Evolutionary conservation across 2,797 vertebrate species (phyloP).

Genomic region (Oryzias dopingdopingensis): DNA sequence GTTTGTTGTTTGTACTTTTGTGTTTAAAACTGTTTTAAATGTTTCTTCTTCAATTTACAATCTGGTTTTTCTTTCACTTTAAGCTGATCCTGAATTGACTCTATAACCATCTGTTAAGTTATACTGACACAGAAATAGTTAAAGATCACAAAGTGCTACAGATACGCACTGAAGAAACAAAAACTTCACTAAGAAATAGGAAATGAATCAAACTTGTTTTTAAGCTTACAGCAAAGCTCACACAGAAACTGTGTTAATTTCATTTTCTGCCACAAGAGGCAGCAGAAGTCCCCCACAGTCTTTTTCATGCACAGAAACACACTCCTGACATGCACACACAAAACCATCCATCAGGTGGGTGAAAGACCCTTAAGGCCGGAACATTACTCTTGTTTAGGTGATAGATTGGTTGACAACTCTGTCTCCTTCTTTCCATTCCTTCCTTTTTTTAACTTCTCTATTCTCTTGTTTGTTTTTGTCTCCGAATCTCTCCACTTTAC

Average conservation of each 20-base stretch:
- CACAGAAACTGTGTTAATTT: not conserved
- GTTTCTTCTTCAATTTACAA: no score
- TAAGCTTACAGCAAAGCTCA: no score
- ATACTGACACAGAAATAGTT: no score
- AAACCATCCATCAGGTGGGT: slow-evolving; percentile 59
- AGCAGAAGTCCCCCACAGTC: slow-evolving; percentile 46
- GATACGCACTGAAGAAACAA: no score
- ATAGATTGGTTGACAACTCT: slow-evolving; percentile 60
- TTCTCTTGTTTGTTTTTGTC: slow-evolving; percentile 30
- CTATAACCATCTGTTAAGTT: no score
- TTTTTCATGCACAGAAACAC: not conserved
- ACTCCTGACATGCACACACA: slow-evolving; percentile 18
- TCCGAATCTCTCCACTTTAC: slow-evolving; percentile 52
- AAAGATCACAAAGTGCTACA: no score
- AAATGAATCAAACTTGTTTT: not conserved
- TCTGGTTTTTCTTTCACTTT: no score
- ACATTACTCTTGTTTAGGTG: slow-evolving; percentile 70
- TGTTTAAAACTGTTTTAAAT: no score
- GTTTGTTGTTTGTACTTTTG: no score
- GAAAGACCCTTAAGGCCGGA: slow-evolving; percentile 65
- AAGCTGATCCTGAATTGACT: no score
- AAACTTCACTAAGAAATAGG: not conserved
- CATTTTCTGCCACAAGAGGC: slow-evolving; percentile 58
- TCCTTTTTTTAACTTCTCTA: slow-evolving; percentile 33
- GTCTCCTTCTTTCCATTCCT: slow-evolving; percentile 42